Evolutionary conservation across 2,113 vertebrate species (phyloP).

Genomic region (Onychorhynchus coronatus): DNA sequence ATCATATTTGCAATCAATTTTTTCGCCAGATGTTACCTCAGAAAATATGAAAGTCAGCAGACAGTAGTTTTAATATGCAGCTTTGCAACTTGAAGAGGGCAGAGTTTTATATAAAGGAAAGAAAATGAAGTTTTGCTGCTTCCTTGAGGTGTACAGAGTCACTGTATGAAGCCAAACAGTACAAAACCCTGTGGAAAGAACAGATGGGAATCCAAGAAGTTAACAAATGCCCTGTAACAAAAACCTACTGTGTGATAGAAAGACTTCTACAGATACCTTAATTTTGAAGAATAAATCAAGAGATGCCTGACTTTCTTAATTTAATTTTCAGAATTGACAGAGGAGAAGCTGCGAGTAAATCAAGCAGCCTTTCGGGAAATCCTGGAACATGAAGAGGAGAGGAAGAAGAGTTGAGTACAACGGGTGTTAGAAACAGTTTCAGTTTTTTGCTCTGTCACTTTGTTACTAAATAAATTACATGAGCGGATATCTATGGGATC

Average conservation of each 20-base stretch:
- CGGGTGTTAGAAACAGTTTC: background rate
- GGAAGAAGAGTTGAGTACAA: background rate
- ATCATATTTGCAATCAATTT: conserved; percentile 39
- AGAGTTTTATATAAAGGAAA: background rate
- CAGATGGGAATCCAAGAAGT: background rate
- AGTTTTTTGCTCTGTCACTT: background rate
- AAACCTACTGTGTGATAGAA: background rate
- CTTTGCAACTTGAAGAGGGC: background rate
- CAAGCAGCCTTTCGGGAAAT: background rate
- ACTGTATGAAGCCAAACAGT: background rate
- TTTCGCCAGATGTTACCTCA: conserved; percentile 56
- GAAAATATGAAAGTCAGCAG: conserved; percentile 13
- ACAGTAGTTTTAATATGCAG: conserved; percentile 5
- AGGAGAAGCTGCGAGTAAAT: background rate
- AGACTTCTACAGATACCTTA: background rate
- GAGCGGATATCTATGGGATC: background rate
- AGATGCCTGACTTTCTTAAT: background rate
- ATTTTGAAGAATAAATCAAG: background rate
- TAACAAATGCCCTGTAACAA: background rate
- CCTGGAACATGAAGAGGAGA: background rate
- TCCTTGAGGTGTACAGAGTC: background rate
- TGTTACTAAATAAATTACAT: background rate
- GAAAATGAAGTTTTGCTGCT: background rate
- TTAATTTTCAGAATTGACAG: background rate
- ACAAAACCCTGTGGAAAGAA: background rate